phyloP scores from a whole-genome alignment of 1,140 invertebrate species.

The Scaptodrosophila lebanonensis region DNA sequence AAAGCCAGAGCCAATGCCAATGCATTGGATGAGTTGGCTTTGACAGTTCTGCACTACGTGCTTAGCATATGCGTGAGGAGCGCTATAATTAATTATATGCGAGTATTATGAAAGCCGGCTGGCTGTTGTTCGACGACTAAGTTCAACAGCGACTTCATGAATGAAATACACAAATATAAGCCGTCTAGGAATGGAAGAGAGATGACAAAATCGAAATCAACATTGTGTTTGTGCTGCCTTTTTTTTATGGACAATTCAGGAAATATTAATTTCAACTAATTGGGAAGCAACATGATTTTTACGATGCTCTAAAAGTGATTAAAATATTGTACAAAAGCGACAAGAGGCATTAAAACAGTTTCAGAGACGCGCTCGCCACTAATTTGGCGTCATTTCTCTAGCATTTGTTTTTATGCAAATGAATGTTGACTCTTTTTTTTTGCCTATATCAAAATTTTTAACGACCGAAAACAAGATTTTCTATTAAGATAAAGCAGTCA shows the following conservation, averaged over 20 bases:
- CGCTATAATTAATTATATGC: conserved; percentile 43
- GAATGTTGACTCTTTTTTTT: conserved; percentile 2
- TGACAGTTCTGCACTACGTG: conserved; percentile 56
- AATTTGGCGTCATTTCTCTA: conserved; percentile 32
- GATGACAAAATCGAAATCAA: conserved; percentile 13
- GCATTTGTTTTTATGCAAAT: conserved; percentile 31
- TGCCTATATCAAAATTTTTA: neutral
- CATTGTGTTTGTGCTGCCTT: conserved; percentile 6
- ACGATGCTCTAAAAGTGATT: conserved; percentile 56
- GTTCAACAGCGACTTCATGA: too few species aligned
- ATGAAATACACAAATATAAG: too few species aligned
- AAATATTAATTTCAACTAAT: conserved; percentile 54
- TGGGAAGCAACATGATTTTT: conserved; percentile 24
- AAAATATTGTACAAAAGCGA: conserved; percentile 29
- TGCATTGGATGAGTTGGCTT: conserved; percentile 45
- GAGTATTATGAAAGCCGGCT: conserved; percentile 11
- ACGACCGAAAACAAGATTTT: neutral
- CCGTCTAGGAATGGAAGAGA: too few species aligned
- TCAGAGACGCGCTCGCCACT: conserved; percentile 29
- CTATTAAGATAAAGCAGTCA: neutral
- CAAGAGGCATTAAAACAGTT: conserved; percentile 39
- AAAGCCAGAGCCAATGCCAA: neutral
- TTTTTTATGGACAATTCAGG: neutral
- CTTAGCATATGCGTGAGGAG: conserved; percentile 35
- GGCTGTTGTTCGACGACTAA: too few species aligned